phyloP scores from a whole-genome alignment of 2,888 invertebrate species.

The Glaucopsyche alexis region DNA sequence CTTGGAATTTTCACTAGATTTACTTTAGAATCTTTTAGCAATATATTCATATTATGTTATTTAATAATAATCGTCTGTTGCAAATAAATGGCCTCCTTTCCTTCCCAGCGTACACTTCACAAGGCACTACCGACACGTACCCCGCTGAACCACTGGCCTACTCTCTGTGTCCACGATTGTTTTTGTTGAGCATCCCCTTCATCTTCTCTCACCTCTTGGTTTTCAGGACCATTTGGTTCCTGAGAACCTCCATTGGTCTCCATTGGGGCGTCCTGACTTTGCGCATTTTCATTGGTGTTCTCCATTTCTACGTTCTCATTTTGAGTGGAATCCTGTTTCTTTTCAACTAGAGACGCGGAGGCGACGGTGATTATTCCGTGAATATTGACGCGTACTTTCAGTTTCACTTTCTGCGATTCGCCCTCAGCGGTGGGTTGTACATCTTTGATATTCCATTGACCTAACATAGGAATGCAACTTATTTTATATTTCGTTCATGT shows the following conservation, averaged over 20 bases:
- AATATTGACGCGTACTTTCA: conserved; percentile 96
- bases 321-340: conserved; percentile 79
- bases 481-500: neutral
- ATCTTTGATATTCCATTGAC: conserved; percentile 88
- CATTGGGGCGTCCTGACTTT: conserved; percentile 69
- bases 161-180: conserved; percentile 86
- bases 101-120: conserved; percentile 45
- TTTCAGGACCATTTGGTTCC: conserved; percentile 68
- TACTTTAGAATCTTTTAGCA: neutral
- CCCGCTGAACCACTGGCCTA: conserved; percentile 86
- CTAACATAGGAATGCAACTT: conserved; percentile 55
- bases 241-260: conserved; percentile 74
- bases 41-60: neutral
- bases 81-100: conserved; percentile 24
- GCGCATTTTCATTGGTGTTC: conserved; percentile 66
- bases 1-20: conserved; percentile 41
- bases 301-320: conserved; percentile 70
- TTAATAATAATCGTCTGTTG: neutral
- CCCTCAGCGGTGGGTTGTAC: conserved; percentile 93
- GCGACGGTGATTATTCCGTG: conserved; percentile 95
- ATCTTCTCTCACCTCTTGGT: conserved; percentile 76
- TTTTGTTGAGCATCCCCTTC: conserved; percentile 70
- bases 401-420: conserved; percentile 96
- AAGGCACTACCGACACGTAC: conserved; percentile 81
- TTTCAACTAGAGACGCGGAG: conserved; percentile 91